phyloP scores from a whole-genome alignment of 2,888 invertebrate genomes.

The Chironomus riparius region DNA sequence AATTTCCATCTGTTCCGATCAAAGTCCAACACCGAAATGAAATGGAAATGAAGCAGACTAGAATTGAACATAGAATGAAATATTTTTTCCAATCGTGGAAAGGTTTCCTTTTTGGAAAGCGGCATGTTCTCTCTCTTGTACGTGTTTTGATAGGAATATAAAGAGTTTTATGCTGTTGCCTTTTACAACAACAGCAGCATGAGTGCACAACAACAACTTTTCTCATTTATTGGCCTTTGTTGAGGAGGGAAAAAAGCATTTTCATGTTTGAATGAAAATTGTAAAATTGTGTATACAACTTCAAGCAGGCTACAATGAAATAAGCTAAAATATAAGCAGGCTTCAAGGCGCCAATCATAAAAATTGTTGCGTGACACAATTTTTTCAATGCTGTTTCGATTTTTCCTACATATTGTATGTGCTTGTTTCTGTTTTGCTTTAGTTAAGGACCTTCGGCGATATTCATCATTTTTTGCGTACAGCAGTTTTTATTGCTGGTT shows the following conservation, averaged over 20 bases:
- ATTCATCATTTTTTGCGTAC: background rate
- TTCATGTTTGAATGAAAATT: conserved; percentile 1
- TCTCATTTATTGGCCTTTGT: too few relatives aligned
- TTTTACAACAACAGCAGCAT: background rate
- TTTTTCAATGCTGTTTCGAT: background rate
- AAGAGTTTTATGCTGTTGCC: background rate
- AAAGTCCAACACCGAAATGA: background rate
- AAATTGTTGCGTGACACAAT: conserved; percentile 16
- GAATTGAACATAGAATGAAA: background rate
- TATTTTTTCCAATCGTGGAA: background rate
- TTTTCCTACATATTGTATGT: background rate
- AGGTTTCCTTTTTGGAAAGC: background rate
- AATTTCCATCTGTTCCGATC: background rate
- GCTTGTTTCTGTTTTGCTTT: background rate
- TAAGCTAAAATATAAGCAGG: background rate
- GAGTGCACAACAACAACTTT: background rate
- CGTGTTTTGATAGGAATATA: too few relatives aligned
- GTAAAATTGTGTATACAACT: background rate
- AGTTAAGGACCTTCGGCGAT: background rate
- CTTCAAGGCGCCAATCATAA: conserved; percentile 4
- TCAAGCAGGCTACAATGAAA: background rate
- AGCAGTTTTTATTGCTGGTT: too few relatives aligned
- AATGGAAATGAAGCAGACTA: background rate
- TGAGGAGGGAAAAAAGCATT: background rate
- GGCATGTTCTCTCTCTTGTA: background rate